phyloP scores from a whole-genome alignment of 2,888 invertebrate species.

The Pterobdella sp. region DNA sequence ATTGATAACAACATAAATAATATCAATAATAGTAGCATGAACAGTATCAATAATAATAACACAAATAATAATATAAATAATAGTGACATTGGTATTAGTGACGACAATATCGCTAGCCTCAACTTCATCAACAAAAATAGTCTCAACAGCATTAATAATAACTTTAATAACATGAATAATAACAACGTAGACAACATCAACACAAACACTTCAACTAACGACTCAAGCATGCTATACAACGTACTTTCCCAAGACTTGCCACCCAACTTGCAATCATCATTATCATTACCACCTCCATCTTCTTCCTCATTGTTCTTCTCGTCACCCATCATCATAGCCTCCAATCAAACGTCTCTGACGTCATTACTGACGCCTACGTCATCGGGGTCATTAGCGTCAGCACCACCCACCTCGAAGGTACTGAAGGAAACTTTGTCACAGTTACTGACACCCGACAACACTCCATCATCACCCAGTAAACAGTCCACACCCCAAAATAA shows the following conservation, averaged over 20 bases:
- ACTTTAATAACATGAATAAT: not conserved
- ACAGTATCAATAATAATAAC: constrained; percentile 12
- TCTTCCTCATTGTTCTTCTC: constrained; percentile 3
- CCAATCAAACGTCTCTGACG: not conserved
- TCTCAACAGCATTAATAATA: not conserved
- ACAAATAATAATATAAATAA: not conserved
- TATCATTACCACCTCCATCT: not conserved
- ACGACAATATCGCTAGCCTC: not conserved
- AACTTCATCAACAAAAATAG: constrained; percentile 2
- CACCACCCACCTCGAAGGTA: not conserved
- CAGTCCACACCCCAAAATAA: not conserved
- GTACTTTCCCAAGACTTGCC: not conserved
- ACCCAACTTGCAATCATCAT: not conserved
- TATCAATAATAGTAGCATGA: not conserved
- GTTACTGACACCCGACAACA: not conserved
- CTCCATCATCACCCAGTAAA: not conserved
- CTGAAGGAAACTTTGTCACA: not conserved
- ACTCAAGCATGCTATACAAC: not conserved
- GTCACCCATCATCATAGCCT: not conserved
- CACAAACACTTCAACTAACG: not conserved
- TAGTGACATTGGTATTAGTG: not conserved
- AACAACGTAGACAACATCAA: not conserved
- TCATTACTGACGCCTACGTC: constrained; percentile 2
- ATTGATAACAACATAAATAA: not conserved
- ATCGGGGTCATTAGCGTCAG: constrained; percentile 3